Base-by-base conservation (phyloP, 2,888 invertebrate genomes). In the Troglohyphantes excavatus region DNA sequence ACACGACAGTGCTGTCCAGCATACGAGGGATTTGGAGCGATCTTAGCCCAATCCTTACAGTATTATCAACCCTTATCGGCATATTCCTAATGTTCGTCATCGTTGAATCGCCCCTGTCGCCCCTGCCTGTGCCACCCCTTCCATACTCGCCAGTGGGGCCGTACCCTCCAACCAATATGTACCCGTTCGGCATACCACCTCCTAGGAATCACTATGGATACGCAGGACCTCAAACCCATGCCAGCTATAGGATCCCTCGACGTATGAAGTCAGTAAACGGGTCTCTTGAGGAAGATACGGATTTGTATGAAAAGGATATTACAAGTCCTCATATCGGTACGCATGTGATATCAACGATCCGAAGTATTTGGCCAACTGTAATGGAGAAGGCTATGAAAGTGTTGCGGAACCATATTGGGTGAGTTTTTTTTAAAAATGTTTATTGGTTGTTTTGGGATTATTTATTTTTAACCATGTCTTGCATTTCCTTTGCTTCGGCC, bases 61-160 rank as follows among this genome's bases (percentile, higher is more conserved):
- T 90, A 19, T 53, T 85, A 61, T 90, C 90, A 0, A 81, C 85
- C n/a, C 21, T 84, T 61, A 29, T 90, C 43, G 90, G 90, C n/a
- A 43, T 90, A 73, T 90, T 90, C 63, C 72, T 90, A 21, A 67
- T 90, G 43, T 81, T 85, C 63, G 39, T 85, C 73, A 19, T 90
- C 29, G 59, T 85, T 17, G 85, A 90, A 26, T 90, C 90, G 19
- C 90, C 90, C 2, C 23, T 90, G 67, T 90, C 90, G 26, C 90
- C 90, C 11, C 90, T 90, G 39, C 85, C 90, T 33, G 85, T 85
- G 6, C 90, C 90, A 19, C 90, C 90, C 29, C 90, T 90, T 61
- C 90, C 90, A 2, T 65, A 90, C 23, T 78, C 85, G 43, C 90
- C 85, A 39, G 81, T 90, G 19, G 90, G 90, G 7, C 90, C 85